Percentiles rank a stretch among this genome's conserved stretches.
phyloP scores from a whole-genome alignment of 2,888 invertebrate genomes.

The Schizotus pectinicornis region DNA sequence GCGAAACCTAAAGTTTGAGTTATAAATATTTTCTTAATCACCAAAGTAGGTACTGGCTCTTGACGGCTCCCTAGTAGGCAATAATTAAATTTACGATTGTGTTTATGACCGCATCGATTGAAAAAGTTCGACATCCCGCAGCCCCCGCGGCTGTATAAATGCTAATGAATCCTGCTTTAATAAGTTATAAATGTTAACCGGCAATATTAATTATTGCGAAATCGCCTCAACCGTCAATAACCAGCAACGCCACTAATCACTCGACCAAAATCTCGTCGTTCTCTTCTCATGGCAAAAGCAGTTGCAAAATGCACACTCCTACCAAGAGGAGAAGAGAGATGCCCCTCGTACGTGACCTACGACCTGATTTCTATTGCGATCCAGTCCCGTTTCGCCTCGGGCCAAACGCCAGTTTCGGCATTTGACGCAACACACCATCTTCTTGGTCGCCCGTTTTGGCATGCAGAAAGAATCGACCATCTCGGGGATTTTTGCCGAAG shows the following conservation, averaged over 20 bases:
- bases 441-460: neutral
- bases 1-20: too few species aligned
- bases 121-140: conserved; percentile 6
- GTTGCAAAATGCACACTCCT: conserved; percentile 38
- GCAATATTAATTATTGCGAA: conserved; percentile 24
- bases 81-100: neutral
- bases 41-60: too few species aligned
- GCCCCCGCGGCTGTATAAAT: conserved; percentile 12
- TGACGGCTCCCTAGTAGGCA: too few species aligned
- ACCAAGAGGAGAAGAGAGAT: conserved; percentile 42
- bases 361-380: conserved; percentile 56
- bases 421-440: conserved; percentile 18
- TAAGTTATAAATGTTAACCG: conserved; percentile 22
- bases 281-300: conserved; percentile 39
- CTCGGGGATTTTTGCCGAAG: neutral
- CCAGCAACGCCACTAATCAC: conserved; percentile 6
- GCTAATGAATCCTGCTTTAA: conserved; percentile 21
- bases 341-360: conserved; percentile 55
- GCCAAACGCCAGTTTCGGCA: conserved; percentile 43
- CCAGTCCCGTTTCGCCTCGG: conserved; percentile 51
- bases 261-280: conserved; percentile 32
- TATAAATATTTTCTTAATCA: too few species aligned
- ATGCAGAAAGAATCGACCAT: too few species aligned
- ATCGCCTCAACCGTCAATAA: conserved; percentile 4
- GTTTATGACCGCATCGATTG: neutral